Evolutionary conservation across 1,140 invertebrate genomes (phyloP).

Genomic region (Vollenhovia emeryi): DNA sequence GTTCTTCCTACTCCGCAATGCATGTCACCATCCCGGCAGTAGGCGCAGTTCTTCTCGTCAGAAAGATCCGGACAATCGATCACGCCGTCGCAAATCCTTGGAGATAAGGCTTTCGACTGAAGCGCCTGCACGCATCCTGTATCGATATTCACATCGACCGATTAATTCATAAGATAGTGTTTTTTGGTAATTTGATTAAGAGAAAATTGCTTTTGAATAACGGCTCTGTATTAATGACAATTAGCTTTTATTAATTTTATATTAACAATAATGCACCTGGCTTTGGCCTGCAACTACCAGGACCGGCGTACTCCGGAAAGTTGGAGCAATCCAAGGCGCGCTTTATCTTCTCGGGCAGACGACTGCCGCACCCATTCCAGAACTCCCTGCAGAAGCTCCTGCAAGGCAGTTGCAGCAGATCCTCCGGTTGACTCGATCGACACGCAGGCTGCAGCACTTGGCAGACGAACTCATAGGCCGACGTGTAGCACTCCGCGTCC

Average conservation of each 20-base stretch:
- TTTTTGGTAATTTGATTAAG: not conserved
- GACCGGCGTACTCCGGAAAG: constrained; percentile 92
- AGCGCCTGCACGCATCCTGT: constrained; percentile 90
- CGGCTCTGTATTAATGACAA: not conserved
- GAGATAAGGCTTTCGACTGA: constrained; percentile 89
- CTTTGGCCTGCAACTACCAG: constrained; percentile 90
- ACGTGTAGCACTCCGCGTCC: constrained; percentile 94
- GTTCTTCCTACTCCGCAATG: constrained; percentile 92
- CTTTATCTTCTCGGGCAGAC: constrained; percentile 89
- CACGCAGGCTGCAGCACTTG: constrained; percentile 93
- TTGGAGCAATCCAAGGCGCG: constrained; percentile 91
- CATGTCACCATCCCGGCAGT: constrained; percentile 89
- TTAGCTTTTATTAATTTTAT: too few relatives aligned
- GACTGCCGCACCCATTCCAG: constrained; percentile 91
- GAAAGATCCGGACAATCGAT: constrained; percentile 94
- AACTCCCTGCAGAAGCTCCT: constrained; percentile 94
- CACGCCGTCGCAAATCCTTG: constrained; percentile 93
- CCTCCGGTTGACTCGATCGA: constrained; percentile 83
- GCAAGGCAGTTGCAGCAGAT: constrained; percentile 90
- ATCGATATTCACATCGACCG: not conserved
- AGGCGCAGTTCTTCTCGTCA: constrained; percentile 92
- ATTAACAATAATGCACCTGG: too few relatives aligned
- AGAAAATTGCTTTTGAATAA: too few relatives aligned
- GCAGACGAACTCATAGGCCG: constrained; percentile 94
- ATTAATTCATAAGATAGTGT: not conserved